Evolutionary conservation across 2,888 invertebrate genomes (phyloP).

Genomic region (Aphidoletes aphidimyza): DNA sequence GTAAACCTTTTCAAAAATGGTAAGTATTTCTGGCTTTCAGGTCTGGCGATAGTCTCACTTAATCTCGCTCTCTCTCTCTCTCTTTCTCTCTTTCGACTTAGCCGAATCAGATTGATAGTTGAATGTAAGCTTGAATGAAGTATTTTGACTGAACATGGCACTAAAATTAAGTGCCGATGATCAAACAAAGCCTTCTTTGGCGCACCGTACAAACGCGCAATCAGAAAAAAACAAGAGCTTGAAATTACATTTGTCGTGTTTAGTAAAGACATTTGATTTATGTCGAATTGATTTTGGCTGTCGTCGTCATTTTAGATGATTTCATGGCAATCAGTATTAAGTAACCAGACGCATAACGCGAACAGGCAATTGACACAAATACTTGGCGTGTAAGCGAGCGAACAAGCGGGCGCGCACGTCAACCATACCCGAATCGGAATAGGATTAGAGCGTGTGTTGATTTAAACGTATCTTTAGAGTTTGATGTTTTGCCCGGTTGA

Average conservation of each 20-base stretch:
- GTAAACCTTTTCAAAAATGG: no score
- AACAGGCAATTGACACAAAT: background rate
- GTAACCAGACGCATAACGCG: no score
- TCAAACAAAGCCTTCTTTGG: background rate
- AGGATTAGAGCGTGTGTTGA: background rate
- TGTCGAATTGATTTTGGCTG: constrained; percentile 18
- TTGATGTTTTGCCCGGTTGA: background rate
- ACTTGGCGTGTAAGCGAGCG: background rate
- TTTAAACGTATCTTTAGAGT: background rate
- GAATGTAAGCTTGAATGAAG: background rate
- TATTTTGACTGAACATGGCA: constrained; percentile 18
- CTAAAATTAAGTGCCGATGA: background rate
- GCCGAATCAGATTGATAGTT: no score
- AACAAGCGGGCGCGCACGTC: no score
- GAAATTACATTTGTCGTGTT: constrained; percentile 38
- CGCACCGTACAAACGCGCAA: background rate
- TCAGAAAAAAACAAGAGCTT: background rate
- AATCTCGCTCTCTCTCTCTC: no score
- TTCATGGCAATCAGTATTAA: constrained; percentile 12
- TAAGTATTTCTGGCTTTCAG: no score
- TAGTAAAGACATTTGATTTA: constrained; percentile 46
- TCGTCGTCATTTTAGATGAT: constrained; percentile 26
- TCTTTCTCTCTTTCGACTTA: background rate
- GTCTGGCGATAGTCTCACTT: no score
- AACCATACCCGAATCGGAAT: no score